These are phyloP conservation scores for Zeugodacus cucurbitae DNA, from an alignment of 1,140 invertebrate genomes.

Conservation along the genomic window DNA sequence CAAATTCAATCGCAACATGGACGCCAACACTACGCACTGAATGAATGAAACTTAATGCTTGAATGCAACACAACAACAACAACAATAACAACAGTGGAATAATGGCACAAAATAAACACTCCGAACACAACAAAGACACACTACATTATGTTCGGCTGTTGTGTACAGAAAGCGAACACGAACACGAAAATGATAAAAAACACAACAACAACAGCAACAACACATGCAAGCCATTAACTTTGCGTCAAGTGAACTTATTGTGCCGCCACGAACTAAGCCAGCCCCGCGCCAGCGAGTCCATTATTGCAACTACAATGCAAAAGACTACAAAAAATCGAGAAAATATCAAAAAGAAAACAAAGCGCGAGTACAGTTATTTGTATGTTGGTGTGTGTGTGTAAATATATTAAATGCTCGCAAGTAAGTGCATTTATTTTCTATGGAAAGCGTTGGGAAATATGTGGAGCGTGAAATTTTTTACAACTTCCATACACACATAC, in stretches of 20 bases:
- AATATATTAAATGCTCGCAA: not conserved
- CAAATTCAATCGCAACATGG: not conserved
- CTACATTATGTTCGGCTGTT: not conserved
- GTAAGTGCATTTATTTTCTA: constrained; percentile 7
- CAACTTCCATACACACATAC: not conserved
- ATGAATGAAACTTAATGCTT: not conserved
- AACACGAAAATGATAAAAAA: not conserved
- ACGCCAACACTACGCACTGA: not conserved
- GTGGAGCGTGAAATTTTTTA: constrained; percentile 21
- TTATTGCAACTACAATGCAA: not conserved
- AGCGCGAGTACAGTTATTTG: not conserved
- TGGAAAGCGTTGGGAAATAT: not conserved
- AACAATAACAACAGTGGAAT: not conserved
- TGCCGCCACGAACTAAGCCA: not conserved
- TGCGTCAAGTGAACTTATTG: constrained; percentile 39
- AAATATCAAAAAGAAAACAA: not conserved
- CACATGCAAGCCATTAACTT: constrained; percentile 23
- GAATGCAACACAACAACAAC: not conserved
- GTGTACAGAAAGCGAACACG: not conserved
- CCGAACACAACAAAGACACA: not conserved
- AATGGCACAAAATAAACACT: not conserved
- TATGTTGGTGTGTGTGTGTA: not conserved
- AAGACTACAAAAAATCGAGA: not conserved
- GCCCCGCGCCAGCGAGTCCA: not conserved
- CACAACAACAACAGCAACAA: not conserved